Conservation (phyloP, 2,797 vertebrate species). For the Sandelia bainsii region DNA sequence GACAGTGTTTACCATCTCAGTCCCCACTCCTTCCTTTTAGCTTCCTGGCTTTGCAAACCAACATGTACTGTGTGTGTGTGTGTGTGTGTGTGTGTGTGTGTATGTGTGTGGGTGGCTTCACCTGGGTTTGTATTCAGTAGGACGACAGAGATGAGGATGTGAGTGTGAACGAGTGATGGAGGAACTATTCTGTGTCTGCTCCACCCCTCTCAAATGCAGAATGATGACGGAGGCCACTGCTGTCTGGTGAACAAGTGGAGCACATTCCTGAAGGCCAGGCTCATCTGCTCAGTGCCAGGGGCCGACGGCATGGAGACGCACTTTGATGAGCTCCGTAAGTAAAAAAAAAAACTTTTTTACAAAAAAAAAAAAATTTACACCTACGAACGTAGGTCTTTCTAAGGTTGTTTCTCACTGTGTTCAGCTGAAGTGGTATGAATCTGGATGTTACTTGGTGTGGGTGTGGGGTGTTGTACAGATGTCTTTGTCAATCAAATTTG, state of each 20-base stretch:
- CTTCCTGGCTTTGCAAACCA: constrained; percentile 57
- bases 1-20: constrained; percentile 69
- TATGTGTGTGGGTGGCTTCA: constrained; percentile 64
- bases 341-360: constrained; percentile 8
- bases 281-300: constrained; percentile 96
- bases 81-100: constrained; percentile 52
- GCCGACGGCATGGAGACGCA: constrained; percentile 96
- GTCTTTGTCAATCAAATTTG: constrained; percentile 44
- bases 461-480: constrained; percentile 32
- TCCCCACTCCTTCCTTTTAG: constrained; percentile 39
- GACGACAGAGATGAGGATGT: constrained; percentile 44
- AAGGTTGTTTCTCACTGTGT: background rate
- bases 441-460: constrained; percentile 20
- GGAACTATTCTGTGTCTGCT: constrained; percentile 38
- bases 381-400: background rate
- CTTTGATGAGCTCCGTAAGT: constrained; percentile 97
- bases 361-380: constrained; percentile 12
- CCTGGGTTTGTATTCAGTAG: constrained; percentile 69
- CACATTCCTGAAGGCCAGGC: constrained; percentile 97
- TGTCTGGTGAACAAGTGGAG: constrained; percentile 99
- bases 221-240: constrained; percentile 97
- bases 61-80: constrained; percentile 47
- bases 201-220: constrained; percentile 78
- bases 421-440: constrained; percentile 21
- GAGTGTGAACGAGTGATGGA: constrained; percentile 52